Evolutionary conservation across 2,797 vertebrate species (phyloP).

Genomic region (Notolabrus celidotus): DNA sequence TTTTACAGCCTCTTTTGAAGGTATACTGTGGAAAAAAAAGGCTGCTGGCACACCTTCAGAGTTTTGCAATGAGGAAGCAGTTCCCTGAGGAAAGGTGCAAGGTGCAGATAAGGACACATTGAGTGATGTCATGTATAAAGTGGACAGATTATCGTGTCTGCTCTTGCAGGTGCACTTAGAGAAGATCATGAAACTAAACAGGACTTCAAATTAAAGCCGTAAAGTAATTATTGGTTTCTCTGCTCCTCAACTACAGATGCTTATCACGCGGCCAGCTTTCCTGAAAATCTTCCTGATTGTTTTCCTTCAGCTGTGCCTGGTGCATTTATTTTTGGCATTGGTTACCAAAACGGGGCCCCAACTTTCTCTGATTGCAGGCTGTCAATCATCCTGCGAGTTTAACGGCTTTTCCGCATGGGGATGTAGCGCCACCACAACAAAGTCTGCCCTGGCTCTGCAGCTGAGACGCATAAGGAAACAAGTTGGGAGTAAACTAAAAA

Average conservation of each 20-base stretch:
- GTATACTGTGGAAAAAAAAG: neutral
- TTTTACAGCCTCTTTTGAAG: conserved; percentile 20
- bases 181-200: conserved; percentile 45
- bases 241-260: conserved; percentile 54
- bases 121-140: conserved; percentile 25
- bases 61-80: conserved; percentile 3
- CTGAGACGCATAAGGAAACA: conserved; percentile 37
- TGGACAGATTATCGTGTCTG: conserved; percentile 22
- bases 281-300: conserved; percentile 51
- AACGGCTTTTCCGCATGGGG: conserved; percentile 32
- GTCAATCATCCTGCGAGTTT: conserved; percentile 63
- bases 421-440: conserved; percentile 61
- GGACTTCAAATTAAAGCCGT: conserved; percentile 60
- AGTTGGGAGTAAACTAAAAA: conserved; percentile 49
- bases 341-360: conserved; percentile 16
- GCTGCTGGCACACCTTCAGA: neutral
- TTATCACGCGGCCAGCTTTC: conserved; percentile 42
- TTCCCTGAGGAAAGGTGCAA: conserved; percentile 25
- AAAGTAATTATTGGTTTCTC: conserved; percentile 63
- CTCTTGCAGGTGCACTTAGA: conserved; percentile 36
- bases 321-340: conserved; percentile 60
- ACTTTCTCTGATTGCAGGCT: conserved; percentile 66
- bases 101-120: conserved; percentile 33
- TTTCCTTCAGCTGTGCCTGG: conserved; percentile 36
- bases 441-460: conserved; percentile 37